Base-by-base conservation (phyloP, 2,888 invertebrate species). In the Standfussiana lucernea region DNA sequence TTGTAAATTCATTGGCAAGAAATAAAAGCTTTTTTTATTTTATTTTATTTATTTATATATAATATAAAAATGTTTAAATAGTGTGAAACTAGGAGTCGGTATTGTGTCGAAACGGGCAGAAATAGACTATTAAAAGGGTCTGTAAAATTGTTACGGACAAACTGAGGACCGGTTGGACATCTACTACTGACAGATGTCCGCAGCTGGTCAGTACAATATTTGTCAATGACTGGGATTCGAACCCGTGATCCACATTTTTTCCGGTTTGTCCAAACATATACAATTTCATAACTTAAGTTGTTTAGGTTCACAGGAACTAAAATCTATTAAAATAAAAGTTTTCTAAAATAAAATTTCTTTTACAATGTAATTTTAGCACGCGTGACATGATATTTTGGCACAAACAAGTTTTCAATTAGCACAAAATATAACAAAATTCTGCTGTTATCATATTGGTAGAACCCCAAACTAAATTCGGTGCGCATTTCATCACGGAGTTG, bases 401-500 rank as follows among this genome's bases (percentile, higher is more conserved):
- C 15, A 35, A 42, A 42, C n/a, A 24, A 32, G 32, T 42, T 80
- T 72, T 7, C 42, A 80, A 80, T 61, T 61, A 42, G 24, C 10
- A 28, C 24, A 35, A 42, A 40, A 47, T 21, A 79, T 18, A 66
- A 13, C 50, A 18, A 61, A 28, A 37, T 61, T 47, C n/a, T 24
- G 13, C 28, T 61, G 45, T 28, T 77, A 80, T 61, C 47, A 80
- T 2, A 18, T 59, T 72, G 80, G 2, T 72, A 4, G 13, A 64
- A 81, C 50, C 10, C n/a, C 32, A 32, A 81, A 74, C 82, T 82
- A 47, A 47, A 56, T 47, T 64, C 15, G 40, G 75, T 56, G 53
- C 37, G 64, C 75, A 47, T 78, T 64, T 53, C 77, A 75, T 75
- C 37, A 64, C 62, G n/a, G 40, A 82, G 40, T 40, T 77, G 35